phyloP scores from a whole-genome alignment of 2,888 invertebrate genomes.

The Petrolisthes cinctipes region DNA sequence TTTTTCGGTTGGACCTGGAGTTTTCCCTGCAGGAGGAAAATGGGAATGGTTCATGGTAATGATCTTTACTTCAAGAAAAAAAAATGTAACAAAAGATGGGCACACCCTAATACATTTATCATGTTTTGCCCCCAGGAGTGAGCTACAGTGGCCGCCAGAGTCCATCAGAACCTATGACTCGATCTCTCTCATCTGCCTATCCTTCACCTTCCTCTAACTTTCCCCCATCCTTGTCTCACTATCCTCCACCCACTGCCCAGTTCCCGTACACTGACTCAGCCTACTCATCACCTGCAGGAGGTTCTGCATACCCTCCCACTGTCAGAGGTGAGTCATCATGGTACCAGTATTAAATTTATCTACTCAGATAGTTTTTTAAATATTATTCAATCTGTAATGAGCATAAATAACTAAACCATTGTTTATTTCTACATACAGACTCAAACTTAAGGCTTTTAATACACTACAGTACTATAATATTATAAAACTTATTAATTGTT shows the following conservation, averaged over 20 bases:
- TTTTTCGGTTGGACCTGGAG: too few relatives aligned
- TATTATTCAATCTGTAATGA: too few relatives aligned
- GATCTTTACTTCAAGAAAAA: neutral
- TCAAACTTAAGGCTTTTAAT: too few relatives aligned
- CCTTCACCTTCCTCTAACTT: slow-evolving; percentile 24
- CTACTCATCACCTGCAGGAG: slow-evolving; percentile 59
- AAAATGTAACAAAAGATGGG: neutral
- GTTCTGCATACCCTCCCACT: slow-evolving; percentile 51
- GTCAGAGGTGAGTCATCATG: slow-evolving; percentile 38
- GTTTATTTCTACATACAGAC: too few relatives aligned
- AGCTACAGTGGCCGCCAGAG: slow-evolving; percentile 52
- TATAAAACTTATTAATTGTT: too few relatives aligned
- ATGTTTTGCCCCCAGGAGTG: slow-evolving; percentile 38
- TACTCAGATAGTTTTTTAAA: too few relatives aligned
- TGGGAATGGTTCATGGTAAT: neutral
- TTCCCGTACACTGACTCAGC: slow-evolving; percentile 57
- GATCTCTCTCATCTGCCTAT: slow-evolving; percentile 57
- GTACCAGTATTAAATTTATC: too few relatives aligned
- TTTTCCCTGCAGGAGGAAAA: neutral
- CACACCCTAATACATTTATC: neutral
- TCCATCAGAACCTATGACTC: slow-evolving; percentile 42
- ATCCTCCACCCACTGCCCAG: slow-evolving; percentile 37
- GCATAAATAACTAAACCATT: too few relatives aligned
- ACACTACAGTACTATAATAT: too few relatives aligned
- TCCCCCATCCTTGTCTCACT: slow-evolving; percentile 36